Conservation (phyloP, 2,113 vertebrate species). For the Festucalex cinctus region DNA sequence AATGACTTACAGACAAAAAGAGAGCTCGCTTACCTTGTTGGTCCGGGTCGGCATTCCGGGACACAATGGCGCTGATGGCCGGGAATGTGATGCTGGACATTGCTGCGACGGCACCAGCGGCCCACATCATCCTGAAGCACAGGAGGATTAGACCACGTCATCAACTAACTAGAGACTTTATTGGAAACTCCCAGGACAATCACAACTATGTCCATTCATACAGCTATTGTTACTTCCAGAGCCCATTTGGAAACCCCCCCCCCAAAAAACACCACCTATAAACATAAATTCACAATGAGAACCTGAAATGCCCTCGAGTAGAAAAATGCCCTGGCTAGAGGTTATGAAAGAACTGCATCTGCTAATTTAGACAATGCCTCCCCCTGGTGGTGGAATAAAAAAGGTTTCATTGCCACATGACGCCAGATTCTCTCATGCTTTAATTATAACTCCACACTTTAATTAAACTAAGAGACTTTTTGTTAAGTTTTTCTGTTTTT, state of each 20-base stretch:
- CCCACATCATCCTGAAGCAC: conserved; percentile 90
- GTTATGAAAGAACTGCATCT: not conserved
- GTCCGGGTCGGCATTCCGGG: conserved; percentile 84
- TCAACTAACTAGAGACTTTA: not conserved
- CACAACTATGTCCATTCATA: not conserved
- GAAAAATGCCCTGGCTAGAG: not conserved
- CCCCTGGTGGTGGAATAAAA: conserved; percentile 39
- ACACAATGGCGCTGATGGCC: conserved; percentile 85
- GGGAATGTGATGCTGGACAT: conserved; percentile 92
- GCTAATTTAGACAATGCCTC: conserved; percentile 6
- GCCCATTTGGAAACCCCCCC: not conserved
- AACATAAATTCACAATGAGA: not conserved
- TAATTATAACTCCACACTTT: too few species aligned
- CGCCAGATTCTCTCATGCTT: too few species aligned
- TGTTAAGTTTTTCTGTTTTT: too few species aligned
- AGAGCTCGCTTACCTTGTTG: conserved; percentile 76
- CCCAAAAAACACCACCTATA: not conserved
- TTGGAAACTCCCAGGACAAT: not conserved
- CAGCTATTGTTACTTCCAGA: not conserved
- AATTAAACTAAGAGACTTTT: too few species aligned
- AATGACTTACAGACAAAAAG: not conserved
- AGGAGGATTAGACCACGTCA: not conserved
- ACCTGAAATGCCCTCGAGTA: not conserved
- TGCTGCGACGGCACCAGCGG: conserved; percentile 84
- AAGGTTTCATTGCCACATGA: too few species aligned